These are phyloP conservation scores for Anas bahamensis DNA, from an alignment of 2,797 vertebrate species.

Conservation along the genomic window DNA sequence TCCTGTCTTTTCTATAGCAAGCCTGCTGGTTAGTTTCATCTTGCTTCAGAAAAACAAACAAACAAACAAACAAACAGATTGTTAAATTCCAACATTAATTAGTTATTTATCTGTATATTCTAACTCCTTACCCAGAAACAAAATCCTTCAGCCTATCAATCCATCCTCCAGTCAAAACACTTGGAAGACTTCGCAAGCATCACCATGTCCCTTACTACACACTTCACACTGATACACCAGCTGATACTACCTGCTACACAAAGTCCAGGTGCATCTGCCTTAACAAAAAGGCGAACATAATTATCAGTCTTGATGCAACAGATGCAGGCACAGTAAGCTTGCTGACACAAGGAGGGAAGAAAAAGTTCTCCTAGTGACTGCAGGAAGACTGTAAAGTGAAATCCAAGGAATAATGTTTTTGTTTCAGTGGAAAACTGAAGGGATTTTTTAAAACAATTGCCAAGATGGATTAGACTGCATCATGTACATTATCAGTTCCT, in stretches of 20 bases:
- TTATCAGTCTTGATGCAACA: background rate
- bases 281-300: background rate
- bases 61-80: no score
- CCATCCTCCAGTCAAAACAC: no score
- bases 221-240: background rate
- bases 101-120: background rate
- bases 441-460: background rate
- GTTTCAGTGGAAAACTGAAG: background rate
- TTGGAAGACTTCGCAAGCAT: background rate
- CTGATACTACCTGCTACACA: background rate
- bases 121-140: background rate
- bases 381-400: background rate
- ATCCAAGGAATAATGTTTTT: background rate
- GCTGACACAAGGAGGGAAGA: no score
- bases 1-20: background rate
- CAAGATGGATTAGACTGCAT: background rate
- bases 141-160: background rate
- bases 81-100: background rate
- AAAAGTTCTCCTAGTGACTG: background rate
- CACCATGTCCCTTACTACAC: no score
- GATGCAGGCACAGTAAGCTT: background rate
- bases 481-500: background rate
- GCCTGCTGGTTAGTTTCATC: background rate
- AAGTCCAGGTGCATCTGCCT: background rate
- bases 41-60: background rate